phyloP scores from a whole-genome alignment of 2,888 invertebrate genomes.

The Lagria hirta region DNA sequence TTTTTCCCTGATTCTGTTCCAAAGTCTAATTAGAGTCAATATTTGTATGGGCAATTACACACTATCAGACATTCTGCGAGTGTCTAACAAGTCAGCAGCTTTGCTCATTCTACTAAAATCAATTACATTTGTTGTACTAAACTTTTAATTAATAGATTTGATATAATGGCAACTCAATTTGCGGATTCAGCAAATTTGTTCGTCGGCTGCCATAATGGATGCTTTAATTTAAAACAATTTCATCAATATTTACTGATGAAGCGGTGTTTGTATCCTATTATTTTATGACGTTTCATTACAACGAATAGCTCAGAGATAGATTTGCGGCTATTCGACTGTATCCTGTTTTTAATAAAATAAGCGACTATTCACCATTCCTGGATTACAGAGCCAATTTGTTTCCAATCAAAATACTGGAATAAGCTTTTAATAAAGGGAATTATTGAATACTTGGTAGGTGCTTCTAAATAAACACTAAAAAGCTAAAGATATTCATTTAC shows the following conservation, averaged over 20 bases:
- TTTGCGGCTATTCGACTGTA: slow-evolving; percentile 9
- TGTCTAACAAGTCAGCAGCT: slow-evolving; percentile 35
- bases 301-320: slow-evolving; percentile 16
- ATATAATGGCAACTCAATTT: slow-evolving; percentile 11
- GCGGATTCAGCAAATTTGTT: slow-evolving; percentile 14
- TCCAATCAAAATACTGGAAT: slow-evolving; percentile 9
- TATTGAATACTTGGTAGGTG: too few relatives aligned
- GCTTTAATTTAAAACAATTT: slow-evolving; percentile 22
- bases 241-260: slow-evolving; percentile 19
- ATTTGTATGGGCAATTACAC: slow-evolving; percentile 42
- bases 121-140: slow-evolving; percentile 20
- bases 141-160: slow-evolving; percentile 28
- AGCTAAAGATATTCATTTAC: too few relatives aligned
- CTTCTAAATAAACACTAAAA: too few relatives aligned
- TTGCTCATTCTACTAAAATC: slow-evolving; percentile 22
- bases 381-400: slow-evolving; percentile 15
- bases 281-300: slow-evolving; percentile 20
- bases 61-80: slow-evolving; percentile 32
- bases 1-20: slow-evolving; percentile 34
- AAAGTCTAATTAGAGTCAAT: slow-evolving; percentile 46
- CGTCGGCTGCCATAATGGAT: slow-evolving; percentile 10
- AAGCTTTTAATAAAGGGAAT: slow-evolving; percentile 10
- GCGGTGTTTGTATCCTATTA: slow-evolving; percentile 19
- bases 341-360: slow-evolving; percentile 13
- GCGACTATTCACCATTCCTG: slow-evolving; percentile 7